Evolutionary conservation across 1,140 invertebrate genomes (phyloP).

Genomic region (Onthophagus taurus): DNA sequence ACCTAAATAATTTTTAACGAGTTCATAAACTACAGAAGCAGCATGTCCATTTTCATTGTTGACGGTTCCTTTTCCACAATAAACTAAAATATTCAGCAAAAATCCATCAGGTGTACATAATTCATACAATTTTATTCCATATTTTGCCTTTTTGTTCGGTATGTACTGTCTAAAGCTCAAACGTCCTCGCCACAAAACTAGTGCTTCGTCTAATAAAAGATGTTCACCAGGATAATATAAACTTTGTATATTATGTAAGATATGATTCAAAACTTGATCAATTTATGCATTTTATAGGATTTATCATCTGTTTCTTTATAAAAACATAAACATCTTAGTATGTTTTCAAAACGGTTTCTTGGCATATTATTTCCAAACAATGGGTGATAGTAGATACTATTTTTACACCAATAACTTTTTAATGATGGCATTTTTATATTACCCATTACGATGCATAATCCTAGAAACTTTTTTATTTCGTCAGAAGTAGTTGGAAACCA

Average conservation of each 20-base stretch:
- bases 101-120: conserved; percentile 14
- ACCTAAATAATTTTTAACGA: conserved; percentile 4
- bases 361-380: conserved; percentile 13
- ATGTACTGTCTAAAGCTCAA: conserved; percentile 12
- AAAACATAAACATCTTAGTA: conserved; percentile 10
- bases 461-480: conserved; percentile 12
- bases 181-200: conserved; percentile 21
- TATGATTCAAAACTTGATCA: conserved; percentile 5
- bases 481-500: conserved; percentile 3
- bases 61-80: conserved; percentile 2
- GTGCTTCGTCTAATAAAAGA: conserved; percentile 28
- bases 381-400: conserved; percentile 5
- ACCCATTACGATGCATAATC: conserved; percentile 10
- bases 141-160: conserved; percentile 5
- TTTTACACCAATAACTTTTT: conserved; percentile 15
- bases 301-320: conserved; percentile 11
- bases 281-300: too few relatives aligned
- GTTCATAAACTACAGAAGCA: background rate
- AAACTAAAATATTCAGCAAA: conserved; percentile 10
- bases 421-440: conserved; percentile 4
- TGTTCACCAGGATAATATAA: conserved; percentile 19
- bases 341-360: conserved; percentile 8
- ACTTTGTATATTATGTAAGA: conserved; percentile 8
- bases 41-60: conserved; percentile 9
- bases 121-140: conserved; percentile 14